Evolutionary conservation across 2,888 invertebrate genomes (phyloP), one percentile per base, ranked within the genome.

Genomic region (Netelia fuscicornis): DNA sequence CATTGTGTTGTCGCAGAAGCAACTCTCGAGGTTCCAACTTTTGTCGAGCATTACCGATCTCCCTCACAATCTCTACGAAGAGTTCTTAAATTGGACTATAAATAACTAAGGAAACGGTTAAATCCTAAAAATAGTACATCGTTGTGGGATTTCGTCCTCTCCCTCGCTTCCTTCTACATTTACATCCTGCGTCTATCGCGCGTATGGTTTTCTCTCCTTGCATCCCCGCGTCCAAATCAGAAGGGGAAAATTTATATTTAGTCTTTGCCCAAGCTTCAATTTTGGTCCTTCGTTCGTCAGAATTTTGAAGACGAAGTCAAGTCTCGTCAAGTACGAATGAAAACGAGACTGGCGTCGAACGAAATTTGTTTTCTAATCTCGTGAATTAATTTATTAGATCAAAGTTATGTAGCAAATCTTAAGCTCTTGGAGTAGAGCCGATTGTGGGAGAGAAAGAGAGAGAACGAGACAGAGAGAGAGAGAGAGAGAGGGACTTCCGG

Each of bases 81-180:
- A 65, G 25, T 42, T 77, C 48, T 58, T 58, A 58, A 30, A 58
- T 58, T 78, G 44, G 44, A 25, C 25, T 77, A 44, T 30, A 52
- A 44, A 25, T 37, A 77, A 37, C 70, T 48, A 76, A 52, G 76
- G 78, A 83, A 85, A 77, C 85, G 85, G 85, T 85, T 85, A 72
- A 80, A 80, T 72, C 48, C 85, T 82, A 82, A 85, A 85, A 85
- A 85, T 85, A 85, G 85, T 83, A 72, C 58, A 10, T 72, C 72
- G 68, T 52, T 71, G 78, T 67, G 71, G 79, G 71, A 64, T 67
- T 72, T 44, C 68, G 42, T 72, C 54, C 74, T 75, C 68, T 71
- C 17, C 13, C 70, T 54, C 20, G 52, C 37, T 65, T 30, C 48
- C 42, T 71, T 42, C 71, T 70, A 76, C 81, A 72, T 79, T 76